Evolutionary conservation across 2,888 invertebrate species (phyloP).

Genomic region (Polylopha cassiicola): DNA sequence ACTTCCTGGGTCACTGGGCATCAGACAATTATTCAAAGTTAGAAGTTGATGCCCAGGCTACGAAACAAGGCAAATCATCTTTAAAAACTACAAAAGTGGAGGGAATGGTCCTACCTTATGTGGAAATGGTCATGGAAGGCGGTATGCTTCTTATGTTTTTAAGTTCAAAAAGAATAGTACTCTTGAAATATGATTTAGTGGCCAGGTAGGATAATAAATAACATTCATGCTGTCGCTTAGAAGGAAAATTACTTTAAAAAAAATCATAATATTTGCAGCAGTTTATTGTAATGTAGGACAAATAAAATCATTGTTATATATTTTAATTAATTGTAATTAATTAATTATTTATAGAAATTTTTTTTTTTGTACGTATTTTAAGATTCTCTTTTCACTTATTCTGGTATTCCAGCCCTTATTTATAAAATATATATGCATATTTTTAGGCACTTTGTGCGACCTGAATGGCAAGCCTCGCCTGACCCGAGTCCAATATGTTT

Average conservation of each 20-base stretch:
- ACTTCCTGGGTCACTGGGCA: conserved; percentile 88
- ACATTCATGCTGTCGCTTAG: too few species aligned
- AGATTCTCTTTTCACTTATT: too few species aligned
- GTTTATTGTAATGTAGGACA: too few species aligned
- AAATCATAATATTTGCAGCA: too few species aligned
- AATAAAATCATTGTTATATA: too few species aligned
- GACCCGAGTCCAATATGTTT: conserved; percentile 91
- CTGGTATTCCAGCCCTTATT: too few species aligned
- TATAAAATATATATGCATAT: not conserved
- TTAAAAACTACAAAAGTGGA: conserved; percentile 87
- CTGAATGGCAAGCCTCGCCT: conserved; percentile 89
- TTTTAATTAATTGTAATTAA: too few species aligned
- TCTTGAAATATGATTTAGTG: too few species aligned
- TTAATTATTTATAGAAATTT: not conserved
- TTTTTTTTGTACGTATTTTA: too few species aligned
- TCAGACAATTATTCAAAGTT: conserved; percentile 79
- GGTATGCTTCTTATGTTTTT: conserved; percentile 64
- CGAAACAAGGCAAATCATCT: conserved; percentile 72
- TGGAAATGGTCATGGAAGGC: conserved; percentile 89
- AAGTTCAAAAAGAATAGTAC: not conserved
- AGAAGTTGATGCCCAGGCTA: conserved; percentile 64
- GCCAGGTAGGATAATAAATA: too few species aligned
- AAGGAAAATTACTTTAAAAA: too few species aligned
- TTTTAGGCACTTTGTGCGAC: conserved; percentile 87
- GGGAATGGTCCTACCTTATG: conserved; percentile 91